These are phyloP conservation scores for Schizaphis graminum DNA, from an alignment of 2,888 invertebrate genomes.

Conservation along the genomic window DNA sequence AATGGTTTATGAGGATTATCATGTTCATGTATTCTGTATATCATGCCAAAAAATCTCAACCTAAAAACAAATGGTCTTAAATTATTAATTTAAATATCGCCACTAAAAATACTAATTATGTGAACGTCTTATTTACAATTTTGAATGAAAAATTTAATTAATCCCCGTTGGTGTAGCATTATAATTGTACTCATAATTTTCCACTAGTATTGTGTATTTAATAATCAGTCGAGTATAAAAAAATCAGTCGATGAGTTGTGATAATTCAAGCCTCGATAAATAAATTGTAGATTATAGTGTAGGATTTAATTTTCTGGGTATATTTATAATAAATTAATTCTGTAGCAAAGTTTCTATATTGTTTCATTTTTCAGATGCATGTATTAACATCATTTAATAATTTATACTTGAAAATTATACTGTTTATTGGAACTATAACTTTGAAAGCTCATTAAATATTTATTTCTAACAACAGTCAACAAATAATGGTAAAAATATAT, in stretches of 20 bases:
- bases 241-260: neutral
- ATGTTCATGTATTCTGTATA: neutral
- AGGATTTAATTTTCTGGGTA: neutral
- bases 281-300: neutral
- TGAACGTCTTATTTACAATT: neutral
- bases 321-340: neutral
- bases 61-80: constrained; percentile 29
- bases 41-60: constrained; percentile 40
- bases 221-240: too few species aligned
- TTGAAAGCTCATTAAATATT: constrained; percentile 43
- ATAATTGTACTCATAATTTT: neutral
- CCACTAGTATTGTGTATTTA: neutral
- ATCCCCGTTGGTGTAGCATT: neutral
- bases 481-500: neutral
- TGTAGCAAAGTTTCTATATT: neutral
- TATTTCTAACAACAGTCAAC: constrained; percentile 20
- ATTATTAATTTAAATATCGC: constrained; percentile 38
- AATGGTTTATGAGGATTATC: neutral
- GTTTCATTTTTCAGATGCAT: neutral
- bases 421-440: neutral
- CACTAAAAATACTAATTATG: constrained; percentile 3
- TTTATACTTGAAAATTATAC: neutral
- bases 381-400: neutral
- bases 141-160: neutral
- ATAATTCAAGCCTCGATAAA: neutral